Evolutionary conservation across 2,888 invertebrate genomes (phyloP), one percentile per base, ranked within the genome.

Genomic region (Phlogophora meticulosa): DNA sequence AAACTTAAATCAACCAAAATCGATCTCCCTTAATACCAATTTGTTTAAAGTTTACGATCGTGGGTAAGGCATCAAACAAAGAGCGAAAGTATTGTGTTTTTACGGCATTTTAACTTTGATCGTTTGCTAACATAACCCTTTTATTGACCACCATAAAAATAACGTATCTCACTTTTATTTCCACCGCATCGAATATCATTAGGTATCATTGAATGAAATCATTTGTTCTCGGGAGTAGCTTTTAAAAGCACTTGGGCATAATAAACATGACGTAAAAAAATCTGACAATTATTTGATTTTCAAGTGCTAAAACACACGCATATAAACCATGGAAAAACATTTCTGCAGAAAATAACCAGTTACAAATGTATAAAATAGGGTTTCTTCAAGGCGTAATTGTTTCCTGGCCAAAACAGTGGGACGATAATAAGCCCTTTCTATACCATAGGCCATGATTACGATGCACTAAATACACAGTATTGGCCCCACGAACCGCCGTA

Each of bases 21-120:
- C 70, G 77, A 81, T 90, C 88, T 85, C 86, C 86, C 88, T 91
- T 88, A 91, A 92, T 93, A 92, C 90, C 93, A 92, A 93, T 94
- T 94, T 92, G 92, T 92, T 87, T 87, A 81, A 86, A 88, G 85
- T 94, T 94, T 93, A 94, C 91, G 93, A 92, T 82, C 86, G 84
- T 87, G 86, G 88, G 88, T 87, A 86, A 83, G 88, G 89, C 89
- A 92, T 91, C 91, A 91, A 93, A 91, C 92, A 93, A 92, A 90
- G 89, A 92, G 90, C 78, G 88, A 90, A 90, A 90, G 91, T 89
- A 91, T 92, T 90, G 89, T 87, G 87, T 90, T 91, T 83, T 91
- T 92, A 92, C 88, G 88, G 85, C 87, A 87, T 84, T 90, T 92
- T 87, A 91, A 91, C 87, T 91, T 92, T 90, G 89, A 92, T 91